Evolutionary conservation across 2,113 vertebrate genomes (phyloP), one percentile per base, ranked within the genome.

Genomic region (Cinclus mexicanus): DNA sequence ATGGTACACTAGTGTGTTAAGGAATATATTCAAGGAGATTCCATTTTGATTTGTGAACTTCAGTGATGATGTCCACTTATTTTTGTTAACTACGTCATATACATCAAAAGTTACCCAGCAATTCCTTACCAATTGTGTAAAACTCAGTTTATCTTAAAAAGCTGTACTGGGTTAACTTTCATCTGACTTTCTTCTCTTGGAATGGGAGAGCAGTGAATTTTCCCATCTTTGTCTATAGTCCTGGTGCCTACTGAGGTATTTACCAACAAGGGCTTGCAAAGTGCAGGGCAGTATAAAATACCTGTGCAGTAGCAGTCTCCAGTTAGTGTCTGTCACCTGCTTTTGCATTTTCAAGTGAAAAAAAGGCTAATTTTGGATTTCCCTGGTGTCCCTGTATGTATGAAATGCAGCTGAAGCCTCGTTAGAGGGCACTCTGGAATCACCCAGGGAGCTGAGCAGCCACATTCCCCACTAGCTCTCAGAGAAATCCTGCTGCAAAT

Each of bases 371-470:
- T 15, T 57, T 39, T 1, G 44, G 24, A 12, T 28, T 89, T 86
- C 80, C 9, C 47, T 14, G 5, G 19, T 33, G 29, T 69, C 37
- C 12, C 14, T 5, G 37, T 1, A 3, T 41, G 52, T 60, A 23
- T 83, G 85, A 80, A 56, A 10, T 49, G 50, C 8, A 28, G 55
- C 60, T 12, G 42, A 56, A 61, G 85, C 42, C 35, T 81, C 96
- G 65, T 88, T 95, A 95, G 96, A 81, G 96, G 96, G 95, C 97
- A 93, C 87, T 94, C 56, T 70, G 76, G 53, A 63, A 29, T 74
- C 77, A 20, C 9, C 0, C 29, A 22, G 39, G 65, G 17, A 57
- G 4, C 44, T 7, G 25, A 50, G 5, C 22, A 2, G 68, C 46
- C 33, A 11, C 26, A 1, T 11, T 80, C 21, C 7, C 28, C 50